Base-by-base conservation (phyloP, 1,140 invertebrate genomes). In the Maconellicoccus hirsutus region DNA sequence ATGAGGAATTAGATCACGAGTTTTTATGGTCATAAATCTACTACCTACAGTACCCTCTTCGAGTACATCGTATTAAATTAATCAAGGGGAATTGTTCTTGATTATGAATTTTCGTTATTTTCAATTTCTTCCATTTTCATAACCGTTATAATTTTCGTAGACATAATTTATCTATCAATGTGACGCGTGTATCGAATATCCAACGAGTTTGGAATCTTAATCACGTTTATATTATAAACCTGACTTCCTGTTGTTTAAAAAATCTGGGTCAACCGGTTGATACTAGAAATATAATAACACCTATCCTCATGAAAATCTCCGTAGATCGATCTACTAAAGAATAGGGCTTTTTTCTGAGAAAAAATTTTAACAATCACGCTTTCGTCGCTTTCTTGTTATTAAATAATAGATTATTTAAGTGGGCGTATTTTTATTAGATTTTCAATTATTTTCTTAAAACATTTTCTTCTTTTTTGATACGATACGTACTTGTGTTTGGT, bases 251-350 rank as follows among this genome's bases (percentile, higher is more conserved):
- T 66, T 66, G 61, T 66, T 66, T 26, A 66, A 66, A 26, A 66
- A 25, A 66, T 66, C 22, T 66, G 61, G 61, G 61, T 66, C 61
- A 66, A 66, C 61, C 61, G 61, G 61, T 66, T 66, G 61, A 66
- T 66, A 26, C 61, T 66, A 25, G 61, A 66, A 25, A 66, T 66
- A 66, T 66, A 66, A 26, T 66, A 66, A 66, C 61, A 66, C 61
- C 61, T 66, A 66, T 66, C 22, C 25, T 66, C 25, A 66, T 66
- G 42, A 66, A 66, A 66, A 66, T 66, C 19, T 23, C 21, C 21
- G 19, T 66, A 26, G 61, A 25, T 26, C 22, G n/a, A 19, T 52
- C 42, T 14, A 52, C 42, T 19, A 19, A 19, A 52, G 42, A 52
- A 52, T 52, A 52, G 42, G 42, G 12, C 42, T 52, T 52, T 52